These are phyloP conservation scores for Drosophila nr. medialis DNA, from an alignment of 2,888 invertebrate species.

Conservation along the genomic window DNA sequence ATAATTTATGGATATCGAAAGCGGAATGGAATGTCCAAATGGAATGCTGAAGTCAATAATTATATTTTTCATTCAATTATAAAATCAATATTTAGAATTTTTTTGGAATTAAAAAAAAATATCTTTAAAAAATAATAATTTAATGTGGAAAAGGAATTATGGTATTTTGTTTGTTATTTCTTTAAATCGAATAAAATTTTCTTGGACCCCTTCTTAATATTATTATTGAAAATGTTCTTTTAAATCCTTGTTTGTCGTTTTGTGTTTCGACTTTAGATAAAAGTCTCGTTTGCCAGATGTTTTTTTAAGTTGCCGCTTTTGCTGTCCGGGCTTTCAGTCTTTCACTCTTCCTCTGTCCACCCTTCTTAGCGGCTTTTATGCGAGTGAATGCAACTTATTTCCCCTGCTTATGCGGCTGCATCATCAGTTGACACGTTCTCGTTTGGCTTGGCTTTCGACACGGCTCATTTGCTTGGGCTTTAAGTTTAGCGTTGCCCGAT, in stretches of 20 bases:
- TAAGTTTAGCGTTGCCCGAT: constrained; percentile 61
- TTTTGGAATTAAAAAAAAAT: background rate
- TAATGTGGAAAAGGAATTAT: background rate
- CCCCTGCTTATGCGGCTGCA: constrained; percentile 10
- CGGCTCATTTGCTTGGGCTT: constrained; percentile 62
- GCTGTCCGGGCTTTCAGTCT: constrained; percentile 11
- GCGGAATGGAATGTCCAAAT: background rate
- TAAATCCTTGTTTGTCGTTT: constrained; percentile 8
- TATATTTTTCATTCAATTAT: background rate
- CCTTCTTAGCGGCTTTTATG: constrained; percentile 38
- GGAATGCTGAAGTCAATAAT: background rate
- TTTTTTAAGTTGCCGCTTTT: constrained; percentile 37
- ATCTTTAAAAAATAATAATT: background rate
- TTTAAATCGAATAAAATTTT: background rate
- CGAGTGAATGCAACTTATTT: constrained; percentile 40
- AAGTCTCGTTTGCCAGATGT: constrained; percentile 63
- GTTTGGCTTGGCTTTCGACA: constrained; percentile 34
- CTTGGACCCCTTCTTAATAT: background rate
- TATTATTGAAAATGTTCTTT: background rate
- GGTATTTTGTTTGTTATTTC: background rate
- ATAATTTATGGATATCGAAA: background rate
- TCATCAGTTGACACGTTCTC: constrained; percentile 27
- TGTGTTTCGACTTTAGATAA: constrained; percentile 36
- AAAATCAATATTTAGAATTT: background rate
- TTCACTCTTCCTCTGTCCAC: constrained; percentile 1